These are phyloP conservation scores for Lerista edwardsae DNA, from an alignment of 2,797 vertebrate species.

Conservation along the genomic window DNA sequence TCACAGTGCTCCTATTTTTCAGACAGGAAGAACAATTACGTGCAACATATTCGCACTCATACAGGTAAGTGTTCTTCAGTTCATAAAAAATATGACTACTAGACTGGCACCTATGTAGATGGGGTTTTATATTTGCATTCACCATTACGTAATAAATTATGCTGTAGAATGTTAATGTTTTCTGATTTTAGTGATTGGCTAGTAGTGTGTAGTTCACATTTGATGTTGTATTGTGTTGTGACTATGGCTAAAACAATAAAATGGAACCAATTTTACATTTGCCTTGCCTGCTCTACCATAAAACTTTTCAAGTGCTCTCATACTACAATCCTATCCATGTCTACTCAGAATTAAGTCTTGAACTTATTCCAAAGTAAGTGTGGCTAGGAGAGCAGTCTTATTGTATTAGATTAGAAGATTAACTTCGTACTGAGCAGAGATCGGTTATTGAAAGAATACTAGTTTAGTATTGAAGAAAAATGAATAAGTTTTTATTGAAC, in stretches of 20 bases:
- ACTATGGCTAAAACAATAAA: neutral
- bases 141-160: neutral
- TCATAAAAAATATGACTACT: neutral
- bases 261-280: neutral
- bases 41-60: constrained; percentile 97
- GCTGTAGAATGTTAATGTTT: neutral
- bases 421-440: neutral
- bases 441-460: neutral
- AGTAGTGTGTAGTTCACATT: neutral
- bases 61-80: constrained; percentile 81
- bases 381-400: too few species aligned
- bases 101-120: neutral
- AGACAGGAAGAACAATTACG: constrained; percentile 97
- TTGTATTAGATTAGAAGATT: neutral
- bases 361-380: too few species aligned
- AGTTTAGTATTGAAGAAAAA: neutral
- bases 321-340: too few species aligned
- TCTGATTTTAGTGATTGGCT: neutral
- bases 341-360: too few species aligned
- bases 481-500: neutral
- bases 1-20: constrained; percentile 97
- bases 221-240: neutral
- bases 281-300: neutral
- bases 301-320: neutral
- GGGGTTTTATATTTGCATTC: neutral